These are phyloP conservation scores for Squalus acanthias DNA, from an alignment of 2,797 vertebrate species.

Conservation along the genomic window DNA sequence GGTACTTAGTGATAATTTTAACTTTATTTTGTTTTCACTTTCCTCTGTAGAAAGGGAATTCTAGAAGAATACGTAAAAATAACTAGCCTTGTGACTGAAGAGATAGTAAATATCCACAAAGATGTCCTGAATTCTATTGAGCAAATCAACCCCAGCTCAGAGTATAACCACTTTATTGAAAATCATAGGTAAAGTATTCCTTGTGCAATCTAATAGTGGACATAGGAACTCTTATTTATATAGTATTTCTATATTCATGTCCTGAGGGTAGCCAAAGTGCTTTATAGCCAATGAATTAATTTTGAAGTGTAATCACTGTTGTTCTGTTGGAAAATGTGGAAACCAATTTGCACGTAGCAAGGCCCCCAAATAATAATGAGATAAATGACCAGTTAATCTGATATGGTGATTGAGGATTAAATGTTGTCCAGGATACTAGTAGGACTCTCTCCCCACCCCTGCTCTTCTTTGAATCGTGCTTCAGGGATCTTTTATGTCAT, in stretches of 20 bases:
- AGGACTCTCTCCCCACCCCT: background rate
- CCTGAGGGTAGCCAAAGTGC: background rate
- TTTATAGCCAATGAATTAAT: background rate
- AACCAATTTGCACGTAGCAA: background rate
- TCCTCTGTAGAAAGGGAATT: conserved; percentile 72
- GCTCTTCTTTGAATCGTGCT: background rate
- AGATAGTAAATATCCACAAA: conserved; percentile 86
- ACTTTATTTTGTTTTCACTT: conserved; percentile 41
- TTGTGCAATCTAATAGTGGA: background rate
- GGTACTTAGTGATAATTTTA: background rate
- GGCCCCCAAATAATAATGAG: background rate
- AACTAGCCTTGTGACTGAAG: conserved; percentile 86
- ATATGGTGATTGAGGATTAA: no score
- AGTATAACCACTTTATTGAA: conserved; percentile 88
- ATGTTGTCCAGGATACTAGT: background rate
- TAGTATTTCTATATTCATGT: background rate
- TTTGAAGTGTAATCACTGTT: background rate
- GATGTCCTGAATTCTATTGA: conserved; percentile 82
- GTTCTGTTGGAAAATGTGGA: background rate
- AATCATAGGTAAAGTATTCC: conserved; percentile 68
- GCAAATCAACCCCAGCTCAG: conserved; percentile 81
- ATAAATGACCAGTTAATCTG: background rate
- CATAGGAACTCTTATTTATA: background rate
- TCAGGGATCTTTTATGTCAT: background rate
- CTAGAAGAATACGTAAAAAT: conserved; percentile 92